phyloP scores from a whole-genome alignment of 2,797 vertebrate species.

The Taenioides sp. region DNA sequence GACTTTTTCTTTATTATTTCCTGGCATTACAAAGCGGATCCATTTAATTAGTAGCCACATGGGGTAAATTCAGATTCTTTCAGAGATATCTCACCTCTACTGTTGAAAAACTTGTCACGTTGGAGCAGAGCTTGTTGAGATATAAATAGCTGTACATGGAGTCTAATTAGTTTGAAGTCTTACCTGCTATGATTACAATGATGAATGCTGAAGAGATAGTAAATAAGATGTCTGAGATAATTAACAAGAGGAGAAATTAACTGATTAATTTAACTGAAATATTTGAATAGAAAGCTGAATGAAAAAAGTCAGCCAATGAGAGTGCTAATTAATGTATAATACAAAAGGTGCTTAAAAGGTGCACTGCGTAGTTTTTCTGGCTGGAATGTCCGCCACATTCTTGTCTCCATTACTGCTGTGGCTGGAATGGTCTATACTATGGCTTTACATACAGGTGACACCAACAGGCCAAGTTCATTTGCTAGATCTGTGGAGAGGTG shows the following conservation, averaged over 20 bases:
- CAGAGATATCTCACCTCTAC: constrained; percentile 13
- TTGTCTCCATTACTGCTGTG: too few relatives aligned
- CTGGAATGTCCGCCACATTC: too few relatives aligned
- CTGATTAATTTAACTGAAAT: not conserved
- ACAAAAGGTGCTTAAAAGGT: too few relatives aligned
- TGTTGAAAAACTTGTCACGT: constrained; percentile 21
- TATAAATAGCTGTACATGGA: constrained; percentile 42
- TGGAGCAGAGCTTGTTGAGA: constrained; percentile 33
- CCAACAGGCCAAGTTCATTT: too few relatives aligned
- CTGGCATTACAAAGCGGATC: constrained; percentile 42
- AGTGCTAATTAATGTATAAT: too few relatives aligned
- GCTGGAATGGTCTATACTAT: too few relatives aligned
- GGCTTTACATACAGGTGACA: too few relatives aligned
- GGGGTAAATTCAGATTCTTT: constrained; percentile 24
- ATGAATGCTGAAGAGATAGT: constrained; percentile 42
- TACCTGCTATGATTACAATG: constrained; percentile 45
- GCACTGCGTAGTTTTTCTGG: too few relatives aligned
- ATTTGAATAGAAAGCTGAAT: not conserved
- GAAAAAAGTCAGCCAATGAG: too few relatives aligned
- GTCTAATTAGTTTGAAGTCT: constrained; percentile 48
- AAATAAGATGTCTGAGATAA: constrained; percentile 47
- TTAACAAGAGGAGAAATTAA: constrained; percentile 42
- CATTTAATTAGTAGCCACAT: constrained; percentile 64
- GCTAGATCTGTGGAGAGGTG: too few relatives aligned
- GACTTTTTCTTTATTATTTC: constrained; percentile 8